Percentiles rank a stretch among this genome's conserved stretches.
phyloP scores from a whole-genome alignment of 2,797 vertebrate genomes.

The Pseudochromis fuscus region DNA sequence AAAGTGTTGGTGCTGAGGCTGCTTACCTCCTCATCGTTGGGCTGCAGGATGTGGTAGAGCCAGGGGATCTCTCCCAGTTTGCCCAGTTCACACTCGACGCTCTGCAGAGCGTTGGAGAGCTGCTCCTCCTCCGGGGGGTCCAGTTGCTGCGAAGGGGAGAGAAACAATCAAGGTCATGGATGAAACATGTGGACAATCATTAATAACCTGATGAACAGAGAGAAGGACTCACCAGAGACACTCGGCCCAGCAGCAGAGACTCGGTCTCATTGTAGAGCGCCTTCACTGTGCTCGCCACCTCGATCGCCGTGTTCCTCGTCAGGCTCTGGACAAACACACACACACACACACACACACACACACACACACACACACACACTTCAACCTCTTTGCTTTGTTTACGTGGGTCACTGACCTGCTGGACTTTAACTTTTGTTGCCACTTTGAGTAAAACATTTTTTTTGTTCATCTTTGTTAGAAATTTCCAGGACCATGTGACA shows the following conservation, averaged over 20 bases:
- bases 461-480: too few species aligned
- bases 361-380: too few species aligned
- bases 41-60: slow-evolving; percentile 96
- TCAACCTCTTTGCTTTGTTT: too few species aligned
- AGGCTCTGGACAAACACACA: slow-evolving; percentile 86
- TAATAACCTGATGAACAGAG: too few species aligned
- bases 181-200: too few species aligned
- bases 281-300: slow-evolving; percentile 95
- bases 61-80: slow-evolving; percentile 94
- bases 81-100: slow-evolving; percentile 90
- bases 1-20: background rate
- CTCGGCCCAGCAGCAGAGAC: slow-evolving; percentile 92
- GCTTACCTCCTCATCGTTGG: slow-evolving; percentile 95
- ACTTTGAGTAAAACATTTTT: too few species aligned
- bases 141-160: slow-evolving; percentile 86
- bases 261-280: slow-evolving; percentile 97
- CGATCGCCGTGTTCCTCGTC: slow-evolving; percentile 94
- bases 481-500: too few species aligned
- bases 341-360: background rate
- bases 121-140: slow-evolving; percentile 95
- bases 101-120: slow-evolving; percentile 91
- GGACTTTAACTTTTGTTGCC: too few species aligned
- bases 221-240: slow-evolving; percentile 91
- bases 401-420: too few species aligned
- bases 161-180: background rate